These are phyloP conservation scores for Callospermophilus lateralis DNA, from an alignment of 2,113 vertebrate genomes.

Conservation along the genomic window DNA sequence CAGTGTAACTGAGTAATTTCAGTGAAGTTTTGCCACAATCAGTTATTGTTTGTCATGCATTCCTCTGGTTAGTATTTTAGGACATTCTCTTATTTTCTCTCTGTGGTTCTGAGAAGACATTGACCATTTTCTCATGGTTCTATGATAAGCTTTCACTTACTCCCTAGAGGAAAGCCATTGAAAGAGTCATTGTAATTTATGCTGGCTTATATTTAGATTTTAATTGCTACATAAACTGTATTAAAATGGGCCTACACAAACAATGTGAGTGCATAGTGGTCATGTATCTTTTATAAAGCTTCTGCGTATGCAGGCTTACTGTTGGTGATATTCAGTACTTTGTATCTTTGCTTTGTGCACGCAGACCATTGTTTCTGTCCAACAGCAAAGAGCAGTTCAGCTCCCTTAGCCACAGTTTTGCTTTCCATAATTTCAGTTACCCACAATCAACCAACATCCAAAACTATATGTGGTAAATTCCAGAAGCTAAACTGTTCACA, in stretches of 20 bases:
- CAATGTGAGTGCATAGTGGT: rapidly evolving
- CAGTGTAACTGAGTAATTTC: not conserved
- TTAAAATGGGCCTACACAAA: not conserved
- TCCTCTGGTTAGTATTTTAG: not conserved
- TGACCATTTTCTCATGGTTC: not conserved
- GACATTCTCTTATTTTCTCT: not conserved
- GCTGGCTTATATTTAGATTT: rapidly evolving
- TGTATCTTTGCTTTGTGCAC: rapidly evolving
- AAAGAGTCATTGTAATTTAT: too few relatives aligned
- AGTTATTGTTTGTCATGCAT: not conserved
- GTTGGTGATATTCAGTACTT: rapidly evolving
- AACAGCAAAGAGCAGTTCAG: rapidly evolving
- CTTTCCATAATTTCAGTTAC: not conserved
- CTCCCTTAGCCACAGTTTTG: too few relatives aligned
- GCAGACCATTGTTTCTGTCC: rapidly evolving
- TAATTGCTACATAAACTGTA: not conserved
- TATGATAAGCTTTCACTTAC: not conserved
- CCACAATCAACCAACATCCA: too few relatives aligned
- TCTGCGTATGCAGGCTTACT: rapidly evolving
- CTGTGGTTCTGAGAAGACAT: not conserved
- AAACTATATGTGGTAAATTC: not conserved
- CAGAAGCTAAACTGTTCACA: not conserved
- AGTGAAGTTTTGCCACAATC: not conserved
- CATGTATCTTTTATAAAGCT: not conserved
- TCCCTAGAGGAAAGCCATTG: not conserved